Evolutionary conservation across 2,888 invertebrate genomes (phyloP), one percentile per base, ranked within the genome.

Genomic region (Hirtodrosophila alboralis): DNA sequence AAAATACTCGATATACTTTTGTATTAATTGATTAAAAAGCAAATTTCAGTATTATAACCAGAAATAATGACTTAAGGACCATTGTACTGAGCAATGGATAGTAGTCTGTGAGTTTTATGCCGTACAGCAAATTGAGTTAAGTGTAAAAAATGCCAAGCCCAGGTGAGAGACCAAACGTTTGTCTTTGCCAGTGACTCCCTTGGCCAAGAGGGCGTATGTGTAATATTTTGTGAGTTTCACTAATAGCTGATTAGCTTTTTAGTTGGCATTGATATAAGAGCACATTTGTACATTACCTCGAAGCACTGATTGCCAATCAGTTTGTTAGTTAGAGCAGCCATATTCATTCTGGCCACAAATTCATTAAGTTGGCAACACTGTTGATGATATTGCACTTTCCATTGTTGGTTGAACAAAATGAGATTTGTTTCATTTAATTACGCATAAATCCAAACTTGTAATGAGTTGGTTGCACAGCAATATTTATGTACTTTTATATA

Each of bases 211-310:
- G 49, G 67, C 76, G 58, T 63, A 67, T 71, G 58, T 51, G 56
- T 47, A 68, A 67, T 59, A 75, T 75, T 76, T 73, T 57, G 52
- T 18, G 37, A 37, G 23, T 47, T 43, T 18, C 61, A 67, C 63
- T 79, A 84, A 61, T 61, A 59, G 73, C 64, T 75, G 72, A 68
- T 72, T 72, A 64, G 72, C 64, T 72, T 75, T 61, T 69, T 71
- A 65, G 59, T 65, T 58, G 53, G 58, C 71, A 52, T 57, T 57
- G 71, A 64, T 70, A 53, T 57, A 71, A 47, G n/a, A n/a, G n/a
- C n/a, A n/a, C n/a, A n/a, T n/a, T n/a, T n/a, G 52, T 23, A 47
- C 31, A 10, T 16, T 14, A 27, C 31, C 16, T n/a, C 28, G 18
- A 9, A 28, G 49, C 62, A 62, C 67, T 69, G 66, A 56, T 70